phyloP scores from a whole-genome alignment of 1,140 invertebrate genomes.

The Andrena cerasifolii region DNA sequence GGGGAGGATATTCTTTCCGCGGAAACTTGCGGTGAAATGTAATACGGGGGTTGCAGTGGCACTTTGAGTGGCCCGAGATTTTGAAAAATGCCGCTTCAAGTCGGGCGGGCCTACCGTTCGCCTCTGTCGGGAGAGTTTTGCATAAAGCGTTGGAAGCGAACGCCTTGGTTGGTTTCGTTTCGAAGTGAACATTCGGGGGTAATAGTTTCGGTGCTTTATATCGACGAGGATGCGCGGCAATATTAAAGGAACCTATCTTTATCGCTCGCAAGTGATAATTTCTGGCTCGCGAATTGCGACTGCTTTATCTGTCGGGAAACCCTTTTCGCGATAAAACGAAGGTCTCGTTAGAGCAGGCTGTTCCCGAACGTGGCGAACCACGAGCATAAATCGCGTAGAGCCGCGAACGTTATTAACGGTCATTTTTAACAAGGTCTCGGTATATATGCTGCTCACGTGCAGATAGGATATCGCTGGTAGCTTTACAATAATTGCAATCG shows the following conservation, averaged over 20 bases:
- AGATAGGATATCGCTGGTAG: neutral
- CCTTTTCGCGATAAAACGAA: slow-evolving; percentile 13
- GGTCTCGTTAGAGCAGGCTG: slow-evolving; percentile 31
- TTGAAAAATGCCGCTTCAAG: no score
- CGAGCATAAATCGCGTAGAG: slow-evolving; percentile 16
- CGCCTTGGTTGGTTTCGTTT: no score
- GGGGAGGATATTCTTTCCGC: neutral
- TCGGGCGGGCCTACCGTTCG: no score
- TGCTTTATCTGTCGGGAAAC: neutral
- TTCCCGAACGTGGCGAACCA: neutral
- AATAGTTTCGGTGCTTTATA: no score
- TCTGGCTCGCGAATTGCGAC: neutral
- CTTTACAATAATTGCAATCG: neutral
- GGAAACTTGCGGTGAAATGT: neutral
- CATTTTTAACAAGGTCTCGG: slow-evolving; percentile 30
- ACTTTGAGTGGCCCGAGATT: no score
- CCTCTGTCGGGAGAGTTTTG: no score
- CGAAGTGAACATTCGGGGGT: no score
- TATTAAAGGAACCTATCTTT: neutral
- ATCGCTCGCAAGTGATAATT: neutral
- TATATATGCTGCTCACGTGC: slow-evolving; percentile 12
- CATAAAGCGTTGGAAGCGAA: no score
- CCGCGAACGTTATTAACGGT: slow-evolving; percentile 22
- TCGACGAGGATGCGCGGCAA: no score
- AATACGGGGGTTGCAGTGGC: no score